These are phyloP conservation scores for Phataginus tricuspis DNA, from an alignment of 2,797 vertebrate species.

Conservation along the genomic window DNA sequence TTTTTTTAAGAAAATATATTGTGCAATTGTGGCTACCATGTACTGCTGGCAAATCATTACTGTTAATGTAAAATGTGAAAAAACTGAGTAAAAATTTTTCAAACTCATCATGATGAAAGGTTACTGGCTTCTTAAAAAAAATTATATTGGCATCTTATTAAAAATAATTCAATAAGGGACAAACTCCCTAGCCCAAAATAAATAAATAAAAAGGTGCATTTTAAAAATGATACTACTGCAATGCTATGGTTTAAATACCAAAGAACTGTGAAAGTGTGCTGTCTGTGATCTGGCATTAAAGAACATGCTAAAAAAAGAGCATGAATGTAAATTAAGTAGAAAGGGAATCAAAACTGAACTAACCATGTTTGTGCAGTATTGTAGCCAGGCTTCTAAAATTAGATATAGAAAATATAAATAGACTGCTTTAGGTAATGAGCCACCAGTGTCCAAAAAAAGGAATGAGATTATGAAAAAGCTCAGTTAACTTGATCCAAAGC, in stretches of 20 bases:
- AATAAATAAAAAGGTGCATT: constrained; percentile 90
- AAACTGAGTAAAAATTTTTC: constrained; percentile 84
- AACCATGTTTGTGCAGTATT: constrained; percentile 89
- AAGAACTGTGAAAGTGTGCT: constrained; percentile 85
- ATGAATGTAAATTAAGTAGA: constrained; percentile 85
- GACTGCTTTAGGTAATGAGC: constrained; percentile 91
- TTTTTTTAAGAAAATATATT: constrained; percentile 99
- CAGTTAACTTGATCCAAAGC: constrained; percentile 99
- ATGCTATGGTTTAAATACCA: constrained; percentile 86
- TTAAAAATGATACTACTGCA: constrained; percentile 86
- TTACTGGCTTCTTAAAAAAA: constrained; percentile 83
- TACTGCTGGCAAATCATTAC: constrained; percentile 93
- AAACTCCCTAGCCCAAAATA: constrained; percentile 86
- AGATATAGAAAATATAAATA: constrained; percentile 94
- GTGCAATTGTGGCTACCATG: constrained; percentile 98
- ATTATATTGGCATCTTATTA: constrained; percentile 83
- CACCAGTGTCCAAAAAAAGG: constrained; percentile 94
- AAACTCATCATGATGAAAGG: constrained; percentile 83
- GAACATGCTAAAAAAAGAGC: constrained; percentile 85
- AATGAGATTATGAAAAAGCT: constrained; percentile 89
- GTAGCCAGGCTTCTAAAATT: constrained; percentile 90
- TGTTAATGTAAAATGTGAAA: constrained; percentile 85
- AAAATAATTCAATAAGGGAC: constrained; percentile 84
- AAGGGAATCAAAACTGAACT: constrained; percentile 87
- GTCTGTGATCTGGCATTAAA: constrained; percentile 83